Evolutionary conservation across 2,113 vertebrate genomes (phyloP), one percentile per base, ranked within the genome.

Genomic region (Nematolebias whitei): DNA sequence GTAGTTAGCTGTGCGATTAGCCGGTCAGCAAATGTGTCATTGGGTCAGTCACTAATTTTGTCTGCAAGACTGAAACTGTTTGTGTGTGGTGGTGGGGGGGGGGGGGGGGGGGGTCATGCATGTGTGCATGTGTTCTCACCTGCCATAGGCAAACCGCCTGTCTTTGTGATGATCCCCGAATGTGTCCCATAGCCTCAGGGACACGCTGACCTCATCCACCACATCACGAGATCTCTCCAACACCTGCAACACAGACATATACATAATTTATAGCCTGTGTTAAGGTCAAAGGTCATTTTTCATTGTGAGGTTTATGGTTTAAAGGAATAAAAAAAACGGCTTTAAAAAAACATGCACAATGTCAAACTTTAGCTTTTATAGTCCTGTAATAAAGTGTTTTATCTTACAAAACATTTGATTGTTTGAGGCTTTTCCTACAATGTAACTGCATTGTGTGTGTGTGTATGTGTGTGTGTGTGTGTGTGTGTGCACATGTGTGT

Each of bases 111-210:
- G n/a, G n/a, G n/a, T 29, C n/a, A n/a, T 26, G 12, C 5, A 39
- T 55, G 63, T 51, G 41, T 58, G 5, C 24, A 23, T 29, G 5
- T 48, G 3, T n/a, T 26, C 92, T 86, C 63, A 94, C 93, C 94
- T 92, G 80, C 94, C 94, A 49, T 95, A 94, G 51, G 94, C 94
- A 47, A 95, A 94, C 63, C 94, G 88, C 56, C 94, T 87, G 86
- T 95, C 94, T 88, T 95, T 95, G 86, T 95, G 94, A 86, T 95
- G 94, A 83, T 95, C 94, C n/a, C 94, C 94, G 2, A 94, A 95
- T 18, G 94, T 95, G 90, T 95, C 94, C 94, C 94, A 94, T 0
- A 95, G 85, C 55, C 94, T 91, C 54, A 95, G 87, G 53, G 94
- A 95, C 71, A 95, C 92, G 16, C 93, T 94, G 83, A 95, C 93